Evolutionary conservation across 2,113 vertebrate species (phyloP).

Genomic region (Delphinapterus leucas): DNA sequence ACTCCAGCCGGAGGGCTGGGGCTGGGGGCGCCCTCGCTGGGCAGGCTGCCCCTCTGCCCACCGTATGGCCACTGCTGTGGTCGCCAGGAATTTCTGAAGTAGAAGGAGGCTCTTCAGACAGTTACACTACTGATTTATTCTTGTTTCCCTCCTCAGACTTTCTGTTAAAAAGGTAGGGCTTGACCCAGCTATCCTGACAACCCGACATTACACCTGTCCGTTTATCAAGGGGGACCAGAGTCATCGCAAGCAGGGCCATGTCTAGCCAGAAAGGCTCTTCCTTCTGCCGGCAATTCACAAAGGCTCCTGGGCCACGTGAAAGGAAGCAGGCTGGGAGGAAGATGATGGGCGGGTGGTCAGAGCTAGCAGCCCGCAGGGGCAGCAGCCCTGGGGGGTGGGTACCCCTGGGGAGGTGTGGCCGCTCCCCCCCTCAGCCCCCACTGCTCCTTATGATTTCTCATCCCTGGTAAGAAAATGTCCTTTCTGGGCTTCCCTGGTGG

Average conservation of each 20-base stretch:
- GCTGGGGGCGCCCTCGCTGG: neutral
- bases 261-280: neutral
- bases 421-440: too few relatives aligned
- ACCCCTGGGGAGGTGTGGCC: neutral
- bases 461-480: neutral
- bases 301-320: too few relatives aligned
- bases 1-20: neutral
- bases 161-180: neutral
- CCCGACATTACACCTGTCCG: neutral
- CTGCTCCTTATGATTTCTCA: neutral
- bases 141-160: neutral
- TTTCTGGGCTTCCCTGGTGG: neutral
- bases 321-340: neutral
- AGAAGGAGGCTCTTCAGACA: neutral
- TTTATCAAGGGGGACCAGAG: neutral
- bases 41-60: neutral
- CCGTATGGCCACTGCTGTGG: accelerated
- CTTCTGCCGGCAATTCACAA: neutral
- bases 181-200: neutral
- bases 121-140: accelerated
- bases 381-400: neutral
- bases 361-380: neutral
- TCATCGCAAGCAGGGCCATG: accelerated
- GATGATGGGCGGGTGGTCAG: neutral
- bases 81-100: neutral